A percentile compares a stretch with the other conserved stretches of the same genome.
phyloP scores from a whole-genome alignment of 1,140 invertebrate species.

The Panagrolaimus sp. region DNA sequence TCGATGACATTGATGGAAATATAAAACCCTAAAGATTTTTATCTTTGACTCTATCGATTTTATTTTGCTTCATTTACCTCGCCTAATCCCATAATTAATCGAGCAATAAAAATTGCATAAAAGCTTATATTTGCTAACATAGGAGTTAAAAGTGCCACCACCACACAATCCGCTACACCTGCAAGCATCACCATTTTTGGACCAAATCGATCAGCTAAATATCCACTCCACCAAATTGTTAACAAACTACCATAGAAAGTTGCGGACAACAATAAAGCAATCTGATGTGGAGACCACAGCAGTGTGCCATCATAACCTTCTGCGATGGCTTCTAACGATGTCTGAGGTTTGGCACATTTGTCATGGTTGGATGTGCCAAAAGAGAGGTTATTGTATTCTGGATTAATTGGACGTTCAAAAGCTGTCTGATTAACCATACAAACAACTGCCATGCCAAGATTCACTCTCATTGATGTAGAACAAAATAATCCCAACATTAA shows the following conservation, averaged over 20 bases:
- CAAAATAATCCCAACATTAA: slow-evolving; percentile 3
- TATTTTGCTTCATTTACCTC: background rate
- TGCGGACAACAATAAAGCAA: background rate
- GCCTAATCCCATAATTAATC: slow-evolving; percentile 12
- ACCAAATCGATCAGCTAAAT: background rate
- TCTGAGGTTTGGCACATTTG: background rate
- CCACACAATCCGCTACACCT: background rate
- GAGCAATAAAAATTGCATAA: background rate
- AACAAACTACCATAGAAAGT: slow-evolving; percentile 13
- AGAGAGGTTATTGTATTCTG: background rate
- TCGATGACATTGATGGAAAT: slow-evolving; percentile 6
- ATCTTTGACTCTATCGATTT: too few relatives aligned
- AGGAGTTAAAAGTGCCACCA: background rate
- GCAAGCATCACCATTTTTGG: background rate
- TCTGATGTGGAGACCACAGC: background rate
- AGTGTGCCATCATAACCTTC: background rate
- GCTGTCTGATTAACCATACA: slow-evolving; percentile 13
- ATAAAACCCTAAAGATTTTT: slow-evolving; percentile 3
- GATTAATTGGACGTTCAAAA: background rate
- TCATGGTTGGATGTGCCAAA: background rate
- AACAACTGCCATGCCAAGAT: slow-evolving; percentile 8
- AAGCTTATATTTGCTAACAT: background rate
- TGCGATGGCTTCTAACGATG: background rate
- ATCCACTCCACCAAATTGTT: background rate
- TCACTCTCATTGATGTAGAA: background rate